Evolutionary conservation across 2,113 vertebrate genomes (phyloP), one percentile per base, ranked within the genome.

Genomic region (Sinocyclocheilus anophthalmus): DNA sequence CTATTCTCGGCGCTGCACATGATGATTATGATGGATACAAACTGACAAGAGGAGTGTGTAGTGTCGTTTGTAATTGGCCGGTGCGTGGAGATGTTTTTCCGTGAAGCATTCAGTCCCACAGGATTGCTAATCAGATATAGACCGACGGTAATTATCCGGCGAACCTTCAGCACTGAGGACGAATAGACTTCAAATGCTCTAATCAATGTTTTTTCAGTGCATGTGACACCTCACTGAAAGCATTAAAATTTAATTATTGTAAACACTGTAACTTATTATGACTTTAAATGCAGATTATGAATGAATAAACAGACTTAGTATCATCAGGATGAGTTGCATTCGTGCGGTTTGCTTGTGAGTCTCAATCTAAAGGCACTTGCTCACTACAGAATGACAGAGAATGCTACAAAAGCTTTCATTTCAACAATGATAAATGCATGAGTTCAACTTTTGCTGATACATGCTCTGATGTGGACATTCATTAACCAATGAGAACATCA

Each of bases 11-110:
- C 18, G 75, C 88, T 57, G 77, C 48, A 16, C 77, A 53, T 48
- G 76, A 81, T 88, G 83, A 91, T 90, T 89, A 91, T 91, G 90
- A 93, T 91, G 84, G 89, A 94, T 91, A 85, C 87, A 90, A 91
- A 87, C 83, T 90, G 92, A 93, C 93, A 93, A 87, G 86, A 83
- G 88, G 86, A 85, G 90, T 85, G 89, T 89, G 87, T 13, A 0
- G 26, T 89, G 90, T 91, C 86, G 50, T 93, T 91, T 93, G 80
- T 93, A 94, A 94, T 92, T 92, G 90, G 88, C 77, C 75, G 42
- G 82, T 65, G 87, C 79, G 85, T 48, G 67, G 76, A 85, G 89
- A 86, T 76, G 86, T 73, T 83, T 86, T 69, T 78, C 86, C 70
- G 65, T 22, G 50, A 42, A 85, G 87, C 26, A 12, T 84, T 87